Base-by-base conservation (phyloP, 1,140 invertebrate species). In the Calephelis virginiensis region DNA sequence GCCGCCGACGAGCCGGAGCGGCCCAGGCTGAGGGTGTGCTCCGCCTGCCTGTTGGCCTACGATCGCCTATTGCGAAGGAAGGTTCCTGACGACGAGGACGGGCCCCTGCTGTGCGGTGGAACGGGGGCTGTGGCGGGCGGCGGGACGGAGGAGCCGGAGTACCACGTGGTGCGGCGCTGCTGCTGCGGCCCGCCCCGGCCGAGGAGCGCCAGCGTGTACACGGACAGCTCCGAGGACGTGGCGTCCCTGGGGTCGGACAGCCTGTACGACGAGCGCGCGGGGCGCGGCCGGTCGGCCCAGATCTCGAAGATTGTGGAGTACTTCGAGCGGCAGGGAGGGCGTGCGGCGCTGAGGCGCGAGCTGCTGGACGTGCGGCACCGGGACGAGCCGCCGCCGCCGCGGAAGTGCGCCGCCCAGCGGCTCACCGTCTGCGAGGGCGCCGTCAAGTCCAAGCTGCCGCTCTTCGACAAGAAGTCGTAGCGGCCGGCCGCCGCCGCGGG, bases 281-380 rank as follows among this genome's bases (percentile, higher is more conserved):
- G 91, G 66, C 85, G 76, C 68, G 89, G 86, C 14, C 84, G 94
- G 48, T 93, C 95, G 38, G 93, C 93, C 69, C 93, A 97, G 92
- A 97, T 97, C 61, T 95, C 95, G 49, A 95, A 96, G 76, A 97
- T 97, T 67, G 96, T 97, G 10, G 96, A 97, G 71, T 97, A 97
- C 82, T 97, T 97, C 80, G 96, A 97, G 85, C 92, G 95, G 12
- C 96, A 90, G 89, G 93, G 93, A 14, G 92, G 91, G 59, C 90
- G 77, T 62, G 76, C 77, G 8, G 63, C 71, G 11, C 61, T 61
- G 12, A 61, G 61, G 38, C 48, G 68, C 1, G 66, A 67, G 63
- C 14, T 63, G 17, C 45, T 65, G 28, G 82, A 85, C 69, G 80
- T 87, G 64, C 69, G 82, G 74, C 80, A 86, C 68, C 72, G 88